phyloP scores from a whole-genome alignment of 2,797 vertebrate species.

The Ataeniobius toweri region DNA sequence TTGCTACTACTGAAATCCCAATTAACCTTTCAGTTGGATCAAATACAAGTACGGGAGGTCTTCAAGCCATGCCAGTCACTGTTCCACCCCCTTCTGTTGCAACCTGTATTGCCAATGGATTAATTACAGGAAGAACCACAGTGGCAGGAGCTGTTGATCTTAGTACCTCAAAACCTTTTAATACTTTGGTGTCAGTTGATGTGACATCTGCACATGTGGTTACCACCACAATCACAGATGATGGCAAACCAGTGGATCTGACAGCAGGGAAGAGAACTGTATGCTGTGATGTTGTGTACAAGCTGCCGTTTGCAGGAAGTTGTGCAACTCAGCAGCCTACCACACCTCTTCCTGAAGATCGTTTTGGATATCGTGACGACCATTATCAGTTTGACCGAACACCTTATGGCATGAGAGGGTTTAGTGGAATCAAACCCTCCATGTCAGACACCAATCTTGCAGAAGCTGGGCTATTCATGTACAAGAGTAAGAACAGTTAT shows the following conservation, averaged over 20 bases:
- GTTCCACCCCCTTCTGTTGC: conserved; percentile 79
- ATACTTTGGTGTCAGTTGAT: conserved; percentile 89
- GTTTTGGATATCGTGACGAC: conserved; percentile 97
- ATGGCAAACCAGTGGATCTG: conserved; percentile 95
- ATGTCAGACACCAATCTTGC: conserved; percentile 99
- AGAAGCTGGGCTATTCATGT: conserved; percentile 94
- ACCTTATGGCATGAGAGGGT: conserved; percentile 86
- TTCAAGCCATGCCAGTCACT: conserved; percentile 81
- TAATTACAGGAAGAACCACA: conserved; percentile 72
- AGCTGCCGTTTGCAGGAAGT: conserved; percentile 92
- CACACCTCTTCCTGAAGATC: conserved; percentile 92
- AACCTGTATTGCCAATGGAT: conserved; percentile 85
- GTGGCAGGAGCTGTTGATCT: conserved; percentile 92
- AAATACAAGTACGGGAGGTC: conserved; percentile 74
- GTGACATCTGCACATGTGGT: conserved; percentile 82
- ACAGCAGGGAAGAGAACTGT: conserved; percentile 93
- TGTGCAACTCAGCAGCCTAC: conserved; percentile 89
- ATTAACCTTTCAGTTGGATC: conserved; percentile 91
- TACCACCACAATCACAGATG: conserved; percentile 89
- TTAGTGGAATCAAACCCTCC: conserved; percentile 95
- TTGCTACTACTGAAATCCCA: conserved; percentile 84
- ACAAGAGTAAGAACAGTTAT: conserved; percentile 98
- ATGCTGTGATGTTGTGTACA: conserved; percentile 97
- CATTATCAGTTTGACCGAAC: conserved; percentile 94
- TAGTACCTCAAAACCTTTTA: conserved; percentile 90